Evolutionary conservation across 2,113 vertebrate genomes (phyloP).

Genomic region (Hemichromis elongatus): DNA sequence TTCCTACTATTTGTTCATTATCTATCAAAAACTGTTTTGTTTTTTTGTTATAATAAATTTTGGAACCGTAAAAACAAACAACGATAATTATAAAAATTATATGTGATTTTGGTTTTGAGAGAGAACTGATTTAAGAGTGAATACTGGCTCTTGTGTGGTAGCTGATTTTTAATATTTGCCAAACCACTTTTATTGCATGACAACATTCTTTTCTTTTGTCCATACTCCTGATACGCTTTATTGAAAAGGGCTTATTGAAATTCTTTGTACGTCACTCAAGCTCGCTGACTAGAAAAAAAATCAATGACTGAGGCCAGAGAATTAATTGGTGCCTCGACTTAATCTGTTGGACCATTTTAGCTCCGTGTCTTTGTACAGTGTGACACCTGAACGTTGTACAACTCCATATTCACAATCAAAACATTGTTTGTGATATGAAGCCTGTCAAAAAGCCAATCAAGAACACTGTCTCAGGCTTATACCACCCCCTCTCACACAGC

Average conservation of each 20-base stretch:
- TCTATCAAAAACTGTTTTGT: background rate
- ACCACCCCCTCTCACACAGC: background rate
- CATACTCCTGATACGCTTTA: rapidly evolving
- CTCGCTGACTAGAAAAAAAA: background rate
- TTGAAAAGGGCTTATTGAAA: background rate
- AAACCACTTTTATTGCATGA: background rate
- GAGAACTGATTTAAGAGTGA: background rate
- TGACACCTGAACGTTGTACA: background rate
- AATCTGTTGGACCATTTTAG: background rate
- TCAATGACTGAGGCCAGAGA: background rate
- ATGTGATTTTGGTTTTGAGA: background rate
- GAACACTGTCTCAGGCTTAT: background rate
- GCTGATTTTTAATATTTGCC: background rate
- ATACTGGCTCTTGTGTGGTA: background rate
- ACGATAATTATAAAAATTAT: background rate
- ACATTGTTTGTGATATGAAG: background rate
- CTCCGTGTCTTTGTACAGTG: background rate
- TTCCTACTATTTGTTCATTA: background rate
- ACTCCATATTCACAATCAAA: background rate
- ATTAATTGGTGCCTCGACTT: background rate
- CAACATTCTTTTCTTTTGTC: background rate
- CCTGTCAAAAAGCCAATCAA: background rate
- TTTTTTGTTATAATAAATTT: rapidly evolving
- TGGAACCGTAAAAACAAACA: background rate
- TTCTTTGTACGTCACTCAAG: background rate